These are phyloP conservation scores for Ardeotis arabs DNA, from an alignment of 2,113 vertebrate genomes.

Conservation along the genomic window DNA sequence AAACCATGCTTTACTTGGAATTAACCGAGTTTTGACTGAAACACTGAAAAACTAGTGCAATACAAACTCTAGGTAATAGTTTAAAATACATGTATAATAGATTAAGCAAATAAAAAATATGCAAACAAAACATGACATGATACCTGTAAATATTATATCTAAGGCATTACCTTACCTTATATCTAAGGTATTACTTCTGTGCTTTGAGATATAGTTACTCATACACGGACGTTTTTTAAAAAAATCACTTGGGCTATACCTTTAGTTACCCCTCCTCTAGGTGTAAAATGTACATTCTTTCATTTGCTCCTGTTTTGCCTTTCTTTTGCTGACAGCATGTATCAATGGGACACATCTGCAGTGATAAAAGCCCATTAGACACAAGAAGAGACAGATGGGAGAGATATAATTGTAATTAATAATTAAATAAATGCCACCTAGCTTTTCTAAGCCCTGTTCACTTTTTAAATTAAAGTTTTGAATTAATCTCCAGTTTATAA, in stretches of 20 bases:
- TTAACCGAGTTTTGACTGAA: neutral
- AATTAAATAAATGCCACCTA: neutral
- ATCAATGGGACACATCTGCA: neutral
- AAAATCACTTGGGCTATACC: neutral
- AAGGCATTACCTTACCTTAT: neutral
- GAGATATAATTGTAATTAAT: neutral
- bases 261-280: neutral
- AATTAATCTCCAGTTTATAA: neutral
- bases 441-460: neutral
- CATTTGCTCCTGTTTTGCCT: neutral
- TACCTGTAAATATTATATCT: neutral
- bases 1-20: neutral
- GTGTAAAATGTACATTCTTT: neutral
- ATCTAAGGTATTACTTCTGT: neutral
- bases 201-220: neutral
- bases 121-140: neutral
- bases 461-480: neutral
- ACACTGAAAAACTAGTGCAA: neutral
- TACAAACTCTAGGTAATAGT: neutral
- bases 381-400: neutral
- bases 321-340: neutral
- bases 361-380: neutral
- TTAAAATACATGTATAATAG: neutral
- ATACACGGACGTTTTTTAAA: neutral
- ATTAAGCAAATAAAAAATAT: neutral